Evolutionary conservation across 2,888 invertebrate species (phyloP), one percentile per base, ranked within the genome.

Genomic region (Celastrina argiolus): DNA sequence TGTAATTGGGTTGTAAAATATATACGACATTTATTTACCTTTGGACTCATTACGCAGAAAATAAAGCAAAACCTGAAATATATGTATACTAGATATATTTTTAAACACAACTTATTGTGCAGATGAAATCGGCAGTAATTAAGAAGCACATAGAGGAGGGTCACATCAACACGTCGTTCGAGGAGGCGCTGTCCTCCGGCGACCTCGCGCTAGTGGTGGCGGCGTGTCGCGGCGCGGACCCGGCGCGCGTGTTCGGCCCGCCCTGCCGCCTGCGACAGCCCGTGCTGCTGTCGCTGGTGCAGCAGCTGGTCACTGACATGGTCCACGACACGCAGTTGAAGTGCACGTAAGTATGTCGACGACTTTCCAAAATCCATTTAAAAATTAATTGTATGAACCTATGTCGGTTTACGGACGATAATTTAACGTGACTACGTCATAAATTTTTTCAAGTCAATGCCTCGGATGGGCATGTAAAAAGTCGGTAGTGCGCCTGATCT

Each of bases 231-330:
- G 93, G 94, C 69, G 96, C 96, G 6, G 95, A 96, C 79, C 95
- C 96, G 0, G 92, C 93, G 45, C 89, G 92, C 69, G 94, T 97
- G 64, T 97, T 98, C 81, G 86, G 91, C 31, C 73, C 92, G 64
- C 92, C 93, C 4, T 96, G 96, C 77, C 92, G 94, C 28, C 92
- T 98, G 71, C 94, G 94, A 69, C 98, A 97, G 82, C 95, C 95
- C 66, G 97, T 98, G 31, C 90, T 99, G 67, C 92, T 99, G 39
- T 97, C 98, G 0, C 93, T 99, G 36, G 95, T 98, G 70, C 98
- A 99, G 81, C 99, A 99, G 84, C 93, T 98, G 22, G 96, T 97
- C 18, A 96, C 97, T 0, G 98, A 98, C 80, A 94, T 99, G 88
- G 92, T 93, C 70, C 94, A 95, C 71, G 95, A 97, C 76, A 97